These are phyloP conservation scores for Zoroaster sp. DNA, from an alignment of 53 echinoderm and acorn worm species.

Conservation along the genomic window DNA sequence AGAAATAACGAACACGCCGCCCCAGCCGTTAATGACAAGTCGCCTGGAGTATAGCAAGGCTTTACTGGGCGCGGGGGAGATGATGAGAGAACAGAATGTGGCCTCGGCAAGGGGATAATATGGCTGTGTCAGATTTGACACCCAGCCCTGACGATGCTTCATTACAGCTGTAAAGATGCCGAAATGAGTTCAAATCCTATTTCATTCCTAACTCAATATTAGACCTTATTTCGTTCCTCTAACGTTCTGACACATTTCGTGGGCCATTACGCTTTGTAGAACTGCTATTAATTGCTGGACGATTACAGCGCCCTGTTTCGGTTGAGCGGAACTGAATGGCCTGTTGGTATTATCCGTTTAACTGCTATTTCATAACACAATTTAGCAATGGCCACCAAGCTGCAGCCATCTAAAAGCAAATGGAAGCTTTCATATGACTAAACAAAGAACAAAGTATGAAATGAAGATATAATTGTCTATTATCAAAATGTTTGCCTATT, in stretches of 20 bases:
- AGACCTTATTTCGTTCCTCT: background rate
- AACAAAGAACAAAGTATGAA: background rate
- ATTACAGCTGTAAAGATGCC: slow-evolving; percentile 14
- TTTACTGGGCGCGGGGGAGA: background rate
- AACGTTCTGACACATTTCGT: slow-evolving; percentile 19
- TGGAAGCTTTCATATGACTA: background rate
- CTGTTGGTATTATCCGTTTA: slow-evolving; percentile 15
- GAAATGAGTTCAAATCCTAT: slow-evolving; percentile 38
- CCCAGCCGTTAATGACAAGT: background rate
- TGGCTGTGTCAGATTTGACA: background rate
- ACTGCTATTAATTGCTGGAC: slow-evolving; percentile 5
- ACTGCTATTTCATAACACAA: background rate
- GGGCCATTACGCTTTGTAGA: slow-evolving; percentile 17
- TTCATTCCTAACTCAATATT: slow-evolving; percentile 26
- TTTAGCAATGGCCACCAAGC: background rate
- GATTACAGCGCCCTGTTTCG: slow-evolving; percentile 19
- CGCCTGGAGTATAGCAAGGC: background rate
- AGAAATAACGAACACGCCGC: background rate
- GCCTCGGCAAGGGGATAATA: background rate
- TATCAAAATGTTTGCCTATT: background rate
- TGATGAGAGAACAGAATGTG: slow-evolving; percentile 1
- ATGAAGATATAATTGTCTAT: background rate
- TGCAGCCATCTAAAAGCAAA: background rate
- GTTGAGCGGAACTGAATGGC: background rate
- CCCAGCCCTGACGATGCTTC: background rate